A percentile compares a stretch with the other conserved stretches of the same genome.
Evolutionary conservation across 2,888 invertebrate genomes (phyloP).

Genomic region (Copidosoma aretas): DNA sequence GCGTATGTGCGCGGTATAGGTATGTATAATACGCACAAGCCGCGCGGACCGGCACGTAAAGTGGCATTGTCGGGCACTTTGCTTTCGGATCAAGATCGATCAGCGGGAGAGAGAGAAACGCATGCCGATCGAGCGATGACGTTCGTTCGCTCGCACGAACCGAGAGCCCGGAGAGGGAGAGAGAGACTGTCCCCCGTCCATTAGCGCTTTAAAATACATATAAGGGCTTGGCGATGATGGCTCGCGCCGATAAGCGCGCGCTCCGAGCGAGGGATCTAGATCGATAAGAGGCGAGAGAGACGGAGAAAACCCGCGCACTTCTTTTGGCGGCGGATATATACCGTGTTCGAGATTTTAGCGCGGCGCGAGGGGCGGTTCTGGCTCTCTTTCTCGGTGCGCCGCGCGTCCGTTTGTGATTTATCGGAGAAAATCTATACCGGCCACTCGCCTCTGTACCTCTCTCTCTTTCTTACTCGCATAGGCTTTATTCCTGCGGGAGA

Average conservation of each 20-base stretch:
- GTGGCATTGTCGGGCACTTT: too few relatives aligned
- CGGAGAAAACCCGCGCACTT: slow-evolving; percentile 7
- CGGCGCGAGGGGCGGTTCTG: slow-evolving; percentile 36
- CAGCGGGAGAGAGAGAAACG: neutral
- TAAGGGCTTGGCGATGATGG: slow-evolving; percentile 1
- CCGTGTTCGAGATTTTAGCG: slow-evolving; percentile 24
- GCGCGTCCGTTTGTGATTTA: slow-evolving; percentile 8
- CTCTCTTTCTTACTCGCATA: slow-evolving; percentile 9
- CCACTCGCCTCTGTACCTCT: neutral
- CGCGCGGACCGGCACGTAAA: too few relatives aligned
- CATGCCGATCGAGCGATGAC: neutral
- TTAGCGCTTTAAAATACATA: slow-evolving; percentile 11
- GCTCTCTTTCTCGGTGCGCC: too few relatives aligned
- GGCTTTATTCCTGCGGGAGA: too few relatives aligned
- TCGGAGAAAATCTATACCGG: slow-evolving; percentile 27
- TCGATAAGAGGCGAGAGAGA: slow-evolving; percentile 35
- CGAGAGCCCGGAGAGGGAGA: neutral
- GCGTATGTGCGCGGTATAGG: neutral
- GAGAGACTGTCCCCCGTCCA: slow-evolving; percentile 15
- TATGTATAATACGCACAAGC: too few relatives aligned
- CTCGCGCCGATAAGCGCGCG: slow-evolving; percentile 2
- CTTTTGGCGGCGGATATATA: slow-evolving; percentile 44
- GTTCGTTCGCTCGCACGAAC: neutral
- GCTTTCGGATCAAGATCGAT: too few relatives aligned
- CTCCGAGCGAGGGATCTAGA: slow-evolving; percentile 37